Evolutionary conservation across 2,113 vertebrate species (phyloP).

Genomic region (Mormoops blainvillei): DNA sequence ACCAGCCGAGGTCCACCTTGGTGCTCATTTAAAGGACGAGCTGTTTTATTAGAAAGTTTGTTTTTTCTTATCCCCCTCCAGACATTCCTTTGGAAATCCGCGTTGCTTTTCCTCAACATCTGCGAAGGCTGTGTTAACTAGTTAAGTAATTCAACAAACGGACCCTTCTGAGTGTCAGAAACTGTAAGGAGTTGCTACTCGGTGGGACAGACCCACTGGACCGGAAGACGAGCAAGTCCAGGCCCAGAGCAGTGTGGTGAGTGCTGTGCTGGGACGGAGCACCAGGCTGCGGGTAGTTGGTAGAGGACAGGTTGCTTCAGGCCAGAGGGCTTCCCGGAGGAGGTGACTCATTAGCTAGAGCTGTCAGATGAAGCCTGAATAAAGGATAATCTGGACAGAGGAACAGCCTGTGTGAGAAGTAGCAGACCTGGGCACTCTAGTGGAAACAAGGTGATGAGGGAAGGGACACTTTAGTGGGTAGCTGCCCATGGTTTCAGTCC

Average conservation of each 20-base stretch:
- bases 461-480: background rate
- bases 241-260: conserved; percentile 18
- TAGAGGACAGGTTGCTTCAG: background rate
- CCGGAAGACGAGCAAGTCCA: background rate
- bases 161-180: background rate
- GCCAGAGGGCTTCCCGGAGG: background rate
- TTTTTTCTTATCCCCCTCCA: background rate
- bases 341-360: background rate
- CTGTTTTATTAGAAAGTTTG: background rate
- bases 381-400: background rate
- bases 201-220: background rate
- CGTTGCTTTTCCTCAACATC: background rate
- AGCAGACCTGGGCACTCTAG: background rate
- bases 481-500: background rate
- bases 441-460: background rate
- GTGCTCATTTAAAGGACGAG: background rate
- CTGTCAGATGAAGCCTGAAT: background rate
- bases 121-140: background rate
- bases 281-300: background rate
- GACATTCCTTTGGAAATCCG: background rate
- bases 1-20: background rate
- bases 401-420: background rate
- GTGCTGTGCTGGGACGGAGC: background rate
- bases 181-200: background rate
- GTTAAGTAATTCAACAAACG: background rate